These are phyloP conservation scores for Apis florea DNA, from an alignment of 1,140 invertebrate genomes.

Conservation along the genomic window DNA sequence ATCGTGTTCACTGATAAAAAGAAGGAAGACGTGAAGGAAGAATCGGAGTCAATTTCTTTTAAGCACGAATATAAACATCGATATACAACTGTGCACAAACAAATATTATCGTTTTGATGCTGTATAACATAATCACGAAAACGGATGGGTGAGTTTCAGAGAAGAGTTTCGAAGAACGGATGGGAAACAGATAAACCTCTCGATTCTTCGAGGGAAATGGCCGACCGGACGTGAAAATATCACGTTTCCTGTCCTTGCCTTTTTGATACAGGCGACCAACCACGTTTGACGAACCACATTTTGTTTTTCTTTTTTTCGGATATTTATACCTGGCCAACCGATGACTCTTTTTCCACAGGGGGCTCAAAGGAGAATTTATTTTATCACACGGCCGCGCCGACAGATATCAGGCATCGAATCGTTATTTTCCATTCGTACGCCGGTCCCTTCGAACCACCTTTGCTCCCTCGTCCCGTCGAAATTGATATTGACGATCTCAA, in stretches of 20 bases:
- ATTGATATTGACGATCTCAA: conserved; percentile 65
- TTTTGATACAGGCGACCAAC: neutral
- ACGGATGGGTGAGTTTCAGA: too few species aligned
- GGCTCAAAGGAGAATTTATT: conserved; percentile 53
- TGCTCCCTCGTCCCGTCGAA: conserved; percentile 46
- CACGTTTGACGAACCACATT: conserved; percentile 50
- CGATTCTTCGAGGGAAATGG: neutral
- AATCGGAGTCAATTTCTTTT: neutral
- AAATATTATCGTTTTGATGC: too few species aligned
- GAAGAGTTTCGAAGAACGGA: neutral
- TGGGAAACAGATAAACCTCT: neutral
- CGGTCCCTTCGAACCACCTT: conserved; percentile 55
- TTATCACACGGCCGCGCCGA: conserved; percentile 59
- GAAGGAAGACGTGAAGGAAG: too few species aligned
- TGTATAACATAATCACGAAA: too few species aligned
- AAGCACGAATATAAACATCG: neutral
- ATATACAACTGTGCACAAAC: too few species aligned
- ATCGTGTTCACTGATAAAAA: neutral
- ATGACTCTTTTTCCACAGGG: conserved; percentile 38
- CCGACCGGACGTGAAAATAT: conserved; percentile 16
- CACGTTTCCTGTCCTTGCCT: neutral
- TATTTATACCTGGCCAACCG: conserved; percentile 37
- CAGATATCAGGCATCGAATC: conserved; percentile 61
- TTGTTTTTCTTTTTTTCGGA: conserved; percentile 23
- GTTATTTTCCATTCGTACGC: conserved; percentile 62